These are phyloP conservation scores for Brachyptera risi DNA, from an alignment of 2,888 invertebrate genomes.

Conservation along the genomic window DNA sequence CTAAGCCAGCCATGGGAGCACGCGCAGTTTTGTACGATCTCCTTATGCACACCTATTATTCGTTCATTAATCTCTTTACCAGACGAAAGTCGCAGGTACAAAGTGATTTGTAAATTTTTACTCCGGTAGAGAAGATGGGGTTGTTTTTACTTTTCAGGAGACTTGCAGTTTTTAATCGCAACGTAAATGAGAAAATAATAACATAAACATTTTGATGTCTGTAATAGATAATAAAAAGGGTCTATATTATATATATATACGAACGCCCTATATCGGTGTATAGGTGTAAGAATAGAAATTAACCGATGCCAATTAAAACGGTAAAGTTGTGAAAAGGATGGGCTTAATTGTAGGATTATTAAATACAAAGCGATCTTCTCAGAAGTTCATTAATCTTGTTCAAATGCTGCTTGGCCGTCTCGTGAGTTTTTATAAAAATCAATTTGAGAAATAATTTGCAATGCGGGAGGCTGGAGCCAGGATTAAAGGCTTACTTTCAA, in stretches of 20 bases:
- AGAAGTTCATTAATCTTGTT: no score
- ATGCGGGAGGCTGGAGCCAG: conserved; percentile 2
- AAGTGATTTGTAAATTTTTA: conserved; percentile 12
- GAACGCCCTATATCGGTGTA: neutral
- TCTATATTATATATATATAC: no score
- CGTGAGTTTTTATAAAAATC: conserved; percentile 2
- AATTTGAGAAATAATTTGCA: conserved; percentile 5
- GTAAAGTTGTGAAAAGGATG: neutral
- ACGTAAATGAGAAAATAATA: neutral
- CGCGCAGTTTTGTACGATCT: neutral
- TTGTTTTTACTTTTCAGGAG: no score
- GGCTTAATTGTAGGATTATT: neutral
- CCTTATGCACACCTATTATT: neutral
- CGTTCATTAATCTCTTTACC: conserved; percentile 21
- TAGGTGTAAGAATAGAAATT: neutral
- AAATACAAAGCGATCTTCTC: no score
- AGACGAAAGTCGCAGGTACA: conserved; percentile 7
- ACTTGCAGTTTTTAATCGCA: neutral
- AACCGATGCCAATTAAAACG: neutral
- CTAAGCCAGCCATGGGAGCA: neutral
- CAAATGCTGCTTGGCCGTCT: no score
- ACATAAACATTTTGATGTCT: neutral
- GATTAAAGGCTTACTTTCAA: no score
- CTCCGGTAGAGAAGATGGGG: conserved; percentile 2
- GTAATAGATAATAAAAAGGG: neutral